Evolutionary conservation across 2,113 vertebrate species (phyloP), one percentile per base, ranked within the genome.

Genomic region (Benitochromis conjunctus): DNA sequence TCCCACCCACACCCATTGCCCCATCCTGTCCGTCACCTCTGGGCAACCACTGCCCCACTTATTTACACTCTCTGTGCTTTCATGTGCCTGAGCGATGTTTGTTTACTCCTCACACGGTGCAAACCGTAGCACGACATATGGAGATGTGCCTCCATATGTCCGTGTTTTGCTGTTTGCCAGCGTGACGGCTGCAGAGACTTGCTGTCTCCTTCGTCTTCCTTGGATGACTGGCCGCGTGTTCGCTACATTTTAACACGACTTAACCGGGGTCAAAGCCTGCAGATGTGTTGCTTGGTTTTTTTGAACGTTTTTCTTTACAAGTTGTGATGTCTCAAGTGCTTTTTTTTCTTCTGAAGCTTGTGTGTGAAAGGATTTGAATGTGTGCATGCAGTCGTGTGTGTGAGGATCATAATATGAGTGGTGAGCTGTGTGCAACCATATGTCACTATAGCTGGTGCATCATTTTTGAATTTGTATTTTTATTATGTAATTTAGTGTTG

Each of bases 61-160:
- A 41, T 83, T 83, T 48, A 54, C 88, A 38, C 87, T 24, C 57
- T 21, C 1, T 9, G 81, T 64, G 79, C 88, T 84, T 90, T 86
- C 84, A 80, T 93, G 84, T 87, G 57, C 38, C 78, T 2, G 79
- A 71, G 80, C 9, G 56, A 9, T 9, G 82, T 87, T 88, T 92
- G 91, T 94, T 92, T 93, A 91, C 92, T 87, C 85, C 83, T 84
- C 80, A 3, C 82, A 6, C 19, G 19, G 26, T 69, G 74, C 85
- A 58, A 89, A 86, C 88, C 21, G 60, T 8, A 6, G 21, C 29
- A 5, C 24, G 31, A 74, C 94, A 95, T 91, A 91, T 92, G 93
- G 92, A 84, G 84, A 80, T 60, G 69, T 64, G 85, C 29, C 9
- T n/a, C 92, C 94, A 94, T 92, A 94, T 94, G 94, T 5, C 11